Evolutionary conservation across 1,140 invertebrate genomes (phyloP).

Genomic region (Zaprionus taronus): DNA sequence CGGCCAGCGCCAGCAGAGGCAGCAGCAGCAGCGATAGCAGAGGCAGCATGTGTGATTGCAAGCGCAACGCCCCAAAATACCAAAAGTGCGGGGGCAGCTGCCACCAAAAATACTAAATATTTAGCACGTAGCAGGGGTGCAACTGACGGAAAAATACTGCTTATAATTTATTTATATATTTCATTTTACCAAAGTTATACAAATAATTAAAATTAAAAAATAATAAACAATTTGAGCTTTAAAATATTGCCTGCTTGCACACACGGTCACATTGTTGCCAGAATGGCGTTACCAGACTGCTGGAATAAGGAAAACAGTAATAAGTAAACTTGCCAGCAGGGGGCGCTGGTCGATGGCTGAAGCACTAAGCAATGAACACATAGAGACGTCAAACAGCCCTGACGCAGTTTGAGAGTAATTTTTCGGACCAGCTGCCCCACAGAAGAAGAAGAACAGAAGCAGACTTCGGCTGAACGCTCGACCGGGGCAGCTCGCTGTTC

Average conservation of each 20-base stretch:
- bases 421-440: too few relatives aligned
- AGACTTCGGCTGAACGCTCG: too few relatives aligned
- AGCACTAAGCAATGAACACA: too few relatives aligned
- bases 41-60: conserved; percentile 36
- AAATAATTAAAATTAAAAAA: neutral
- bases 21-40: neutral
- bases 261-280: conserved; percentile 12
- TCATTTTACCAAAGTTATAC: too few relatives aligned
- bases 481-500: too few relatives aligned
- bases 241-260: neutral
- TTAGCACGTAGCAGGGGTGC: neutral
- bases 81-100: conserved; percentile 19
- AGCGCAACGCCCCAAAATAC: conserved; percentile 49
- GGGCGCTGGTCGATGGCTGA: conserved; percentile 11
- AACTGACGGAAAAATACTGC: too few relatives aligned
- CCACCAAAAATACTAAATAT: conserved; percentile 17
- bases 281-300: conserved; percentile 24
- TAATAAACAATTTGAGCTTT: neutral
- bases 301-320: neutral
- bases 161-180: too few relatives aligned
- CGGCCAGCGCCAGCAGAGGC: conserved; percentile 1
- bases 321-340: conserved; percentile 16
- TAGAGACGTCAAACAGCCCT: too few relatives aligned
- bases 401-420: too few relatives aligned
- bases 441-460: too few relatives aligned